Evolutionary conservation across 2,113 vertebrate genomes (phyloP).

Genomic region (Arizona elegans): DNA sequence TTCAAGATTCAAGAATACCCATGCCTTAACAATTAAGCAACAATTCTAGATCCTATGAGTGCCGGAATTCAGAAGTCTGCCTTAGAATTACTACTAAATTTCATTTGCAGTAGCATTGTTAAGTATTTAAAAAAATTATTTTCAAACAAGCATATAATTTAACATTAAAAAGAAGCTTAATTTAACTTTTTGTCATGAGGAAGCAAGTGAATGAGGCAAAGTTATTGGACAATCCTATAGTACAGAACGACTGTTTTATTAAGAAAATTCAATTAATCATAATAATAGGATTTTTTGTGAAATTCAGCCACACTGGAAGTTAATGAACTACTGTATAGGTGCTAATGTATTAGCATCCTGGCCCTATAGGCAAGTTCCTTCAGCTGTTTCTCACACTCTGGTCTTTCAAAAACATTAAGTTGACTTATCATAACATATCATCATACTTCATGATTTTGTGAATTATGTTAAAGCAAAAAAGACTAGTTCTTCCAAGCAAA

Average conservation of each 20-base stretch:
- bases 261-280: conserved; percentile 40
- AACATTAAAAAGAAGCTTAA: neutral
- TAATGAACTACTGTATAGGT: conserved; percentile 48
- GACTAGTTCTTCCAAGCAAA: neutral
- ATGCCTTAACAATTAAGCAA: conserved; percentile 37
- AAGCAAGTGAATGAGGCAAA: conserved; percentile 37
- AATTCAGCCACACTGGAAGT: conserved; percentile 48
- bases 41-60: conserved; percentile 14
- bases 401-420: conserved; percentile 41
- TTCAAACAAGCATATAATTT: conserved; percentile 14
- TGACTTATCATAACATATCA: conserved; percentile 54
- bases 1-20: conserved; percentile 30
- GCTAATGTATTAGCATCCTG: conserved; percentile 53
- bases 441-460: conserved; percentile 13
- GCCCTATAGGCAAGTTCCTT: conserved; percentile 44
- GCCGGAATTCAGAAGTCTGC: conserved; percentile 29
- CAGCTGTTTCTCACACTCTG: conserved; percentile 49
- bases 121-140: neutral
- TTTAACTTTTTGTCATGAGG: neutral
- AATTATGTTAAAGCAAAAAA: conserved; percentile 1
- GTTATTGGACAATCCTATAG: conserved; percentile 6
- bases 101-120: conserved; percentile 27
- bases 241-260: neutral
- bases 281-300: conserved; percentile 56
- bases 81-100: conserved; percentile 29